phyloP scores from a whole-genome alignment of 2,113 vertebrate genomes.

The Neolamprologus fasciatus region DNA sequence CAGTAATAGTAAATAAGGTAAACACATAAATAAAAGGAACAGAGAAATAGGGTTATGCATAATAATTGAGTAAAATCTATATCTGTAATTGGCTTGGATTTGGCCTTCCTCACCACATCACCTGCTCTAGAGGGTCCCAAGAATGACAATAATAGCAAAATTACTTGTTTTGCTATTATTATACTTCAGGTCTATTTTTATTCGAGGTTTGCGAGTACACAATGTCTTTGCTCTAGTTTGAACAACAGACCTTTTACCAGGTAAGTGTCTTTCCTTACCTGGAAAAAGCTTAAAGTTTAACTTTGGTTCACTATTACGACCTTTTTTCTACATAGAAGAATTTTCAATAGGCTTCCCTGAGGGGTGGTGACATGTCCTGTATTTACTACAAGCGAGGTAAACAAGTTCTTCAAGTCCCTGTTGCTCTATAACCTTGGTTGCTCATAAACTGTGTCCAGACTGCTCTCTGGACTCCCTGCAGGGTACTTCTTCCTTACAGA shows the following conservation, averaged over 20 bases:
- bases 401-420: slow-evolving; percentile 55
- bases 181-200: background rate
- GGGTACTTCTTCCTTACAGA: background rate
- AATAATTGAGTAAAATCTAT: background rate
- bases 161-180: background rate
- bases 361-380: slow-evolving; percentile 8
- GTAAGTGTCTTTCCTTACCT: background rate
- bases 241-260: background rate
- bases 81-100: background rate
- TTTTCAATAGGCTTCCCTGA: background rate
- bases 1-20: background rate
- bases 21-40: background rate
- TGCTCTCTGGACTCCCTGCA: background rate
- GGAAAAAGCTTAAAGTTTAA: background rate
- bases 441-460: slow-evolving; percentile 1
- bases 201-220: background rate
- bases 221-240: background rate
- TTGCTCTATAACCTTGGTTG: slow-evolving; percentile 29
- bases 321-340: background rate
- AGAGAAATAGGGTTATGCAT: background rate
- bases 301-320: background rate
- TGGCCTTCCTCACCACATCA: background rate
- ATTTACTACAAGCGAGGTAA: slow-evolving; percentile 42
- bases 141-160: background rate
- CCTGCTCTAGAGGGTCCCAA: background rate